These are phyloP conservation scores for Chrysaora quinquecirrha DNA, from an alignment of 30 jellyfish, hydroid and myxozoan species.

Conservation along the genomic window DNA sequence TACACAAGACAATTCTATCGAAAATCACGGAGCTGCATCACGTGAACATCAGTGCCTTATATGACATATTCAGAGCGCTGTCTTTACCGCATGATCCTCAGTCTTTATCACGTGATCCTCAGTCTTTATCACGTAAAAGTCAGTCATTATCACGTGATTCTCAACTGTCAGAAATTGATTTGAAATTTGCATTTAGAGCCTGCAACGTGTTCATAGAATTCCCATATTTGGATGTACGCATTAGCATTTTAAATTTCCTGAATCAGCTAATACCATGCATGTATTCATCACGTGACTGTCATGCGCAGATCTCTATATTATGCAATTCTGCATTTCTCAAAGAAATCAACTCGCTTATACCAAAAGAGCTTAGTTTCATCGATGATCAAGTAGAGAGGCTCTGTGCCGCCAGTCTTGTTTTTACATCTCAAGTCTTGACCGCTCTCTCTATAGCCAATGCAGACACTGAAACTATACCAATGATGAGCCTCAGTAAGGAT, in stretches of 20 bases:
- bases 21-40: conserved; percentile 29
- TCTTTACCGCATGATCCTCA: background rate
- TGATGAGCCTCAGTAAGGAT: background rate
- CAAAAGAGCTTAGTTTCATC: background rate
- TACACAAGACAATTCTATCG: conserved; percentile 21
- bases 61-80: conserved; percentile 6
- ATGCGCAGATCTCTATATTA: conserved; percentile 13
- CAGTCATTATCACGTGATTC: background rate
- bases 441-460: background rate
- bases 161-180: conserved; percentile 28
- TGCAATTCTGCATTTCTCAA: conserved; percentile 36
- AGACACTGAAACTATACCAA: background rate
- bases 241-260: conserved; percentile 29
- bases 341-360: conserved; percentile 9
- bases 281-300: background rate
- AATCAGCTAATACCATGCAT: conserved; percentile 23
- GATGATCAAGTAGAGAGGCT: conserved; percentile 6
- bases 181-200: conserved; percentile 25
- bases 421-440: conserved; percentile 14
- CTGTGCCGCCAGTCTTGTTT: conserved; percentile 30
- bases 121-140: too few relatives aligned
- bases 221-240: conserved; percentile 28
- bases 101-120: background rate
- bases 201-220: conserved; percentile 37
- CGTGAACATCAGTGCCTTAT: conserved; percentile 10